phyloP scores from a whole-genome alignment of 2,797 vertebrate genomes.

The Malurus splendens region DNA sequence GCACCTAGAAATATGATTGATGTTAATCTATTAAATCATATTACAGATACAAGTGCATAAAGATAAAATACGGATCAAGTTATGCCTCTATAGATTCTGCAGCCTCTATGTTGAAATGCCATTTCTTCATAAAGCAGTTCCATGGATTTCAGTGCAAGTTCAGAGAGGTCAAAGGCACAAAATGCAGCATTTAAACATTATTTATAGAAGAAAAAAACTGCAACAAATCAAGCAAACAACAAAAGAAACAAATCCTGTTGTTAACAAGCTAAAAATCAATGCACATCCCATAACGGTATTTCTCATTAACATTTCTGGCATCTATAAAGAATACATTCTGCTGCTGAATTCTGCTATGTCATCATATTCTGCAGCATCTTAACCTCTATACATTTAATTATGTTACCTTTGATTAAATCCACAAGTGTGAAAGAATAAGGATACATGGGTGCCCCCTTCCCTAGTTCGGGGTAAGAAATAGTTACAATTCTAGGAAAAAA shows the following conservation, averaged over 20 bases:
- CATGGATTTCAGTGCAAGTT: background rate
- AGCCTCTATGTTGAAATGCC: background rate
- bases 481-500: background rate
- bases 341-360: background rate
- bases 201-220: background rate
- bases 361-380: background rate
- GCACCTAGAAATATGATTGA: slow-evolving; percentile 69
- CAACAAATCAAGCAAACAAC: background rate
- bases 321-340: background rate
- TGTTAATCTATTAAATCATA: background rate
- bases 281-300: background rate
- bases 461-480: background rate
- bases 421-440: background rate
- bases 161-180: background rate
- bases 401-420: background rate
- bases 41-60: background rate
- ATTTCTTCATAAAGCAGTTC: background rate
- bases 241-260: background rate
- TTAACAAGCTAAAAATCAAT: background rate
- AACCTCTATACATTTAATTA: background rate
- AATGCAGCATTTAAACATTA: background rate
- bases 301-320: background rate
- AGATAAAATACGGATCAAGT: background rate
- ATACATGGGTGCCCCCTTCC: background rate
- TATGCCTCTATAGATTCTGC: background rate